Base-by-base conservation (phyloP, 2,888 invertebrate species). In the Drosophila heteroneura region DNA sequence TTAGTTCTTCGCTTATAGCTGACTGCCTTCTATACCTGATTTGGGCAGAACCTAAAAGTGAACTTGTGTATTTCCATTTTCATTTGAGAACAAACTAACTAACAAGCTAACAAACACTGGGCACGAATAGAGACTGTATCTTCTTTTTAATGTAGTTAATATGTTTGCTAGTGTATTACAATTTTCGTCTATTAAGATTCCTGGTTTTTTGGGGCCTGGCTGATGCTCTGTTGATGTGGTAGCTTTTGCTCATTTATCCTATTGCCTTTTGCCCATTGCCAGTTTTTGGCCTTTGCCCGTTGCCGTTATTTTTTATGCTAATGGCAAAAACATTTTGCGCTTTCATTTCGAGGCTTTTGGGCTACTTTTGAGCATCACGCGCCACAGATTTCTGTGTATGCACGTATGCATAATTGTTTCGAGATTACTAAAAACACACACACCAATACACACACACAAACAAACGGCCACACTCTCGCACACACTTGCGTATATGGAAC, bases 401-500 rank as follows among this genome's bases (percentile, higher is more conserved):
- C 88, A 82, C 89, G 88, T 91, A 89, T 91, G 91, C 90, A 91
- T 85, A 85, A 85, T 85, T 85, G 85, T 89, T 85, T 89, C 71
- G 68, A 85, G 85, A 91, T 89, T 91, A 74, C 90, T 74, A 69
- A 74, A 74, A 26, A 51, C 70, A 47, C 56, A 33, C 54, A 57
- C 44, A 51, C 44, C 37, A 28, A 35, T 49, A 33, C 51, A 56
- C 54, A 35, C 41, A 39, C n/a, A 49, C 52, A 56, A 28, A 52
- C 51, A 35, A 51, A 41, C 44, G 14, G 10, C n/a, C 56, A 37
- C 44, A 47, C 22, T 54, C 65, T 32, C 35, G 26, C n/a, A 44
- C 44, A 51, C 32, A 39, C 39, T 37, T 16, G 14, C 22, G 14
- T 53, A 16, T 22, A n/a, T 32, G 22, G 22, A 52, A 19, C 41